A percentile compares a stretch with the other conserved stretches of the same genome.
These are phyloP conservation scores for Lerema accius DNA, from an alignment of 1,140 invertebrate species.

Conservation along the genomic window DNA sequence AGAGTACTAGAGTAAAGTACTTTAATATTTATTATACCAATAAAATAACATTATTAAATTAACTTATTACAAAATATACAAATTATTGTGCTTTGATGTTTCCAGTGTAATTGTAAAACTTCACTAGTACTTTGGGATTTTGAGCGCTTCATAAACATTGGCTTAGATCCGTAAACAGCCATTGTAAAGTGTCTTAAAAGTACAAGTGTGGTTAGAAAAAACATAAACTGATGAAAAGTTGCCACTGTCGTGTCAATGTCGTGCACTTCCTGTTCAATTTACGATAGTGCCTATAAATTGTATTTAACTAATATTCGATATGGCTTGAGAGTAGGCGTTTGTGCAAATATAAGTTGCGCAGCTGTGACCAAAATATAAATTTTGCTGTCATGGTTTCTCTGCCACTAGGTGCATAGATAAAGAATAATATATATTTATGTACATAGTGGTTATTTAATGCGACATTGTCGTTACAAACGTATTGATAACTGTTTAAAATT, in stretches of 20 bases:
- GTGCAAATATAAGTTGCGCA: conserved; percentile 31
- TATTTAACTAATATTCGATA: conserved; percentile 17
- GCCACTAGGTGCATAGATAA: conserved; percentile 53
- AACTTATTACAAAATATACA: not conserved
- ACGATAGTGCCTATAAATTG: conserved; percentile 25
- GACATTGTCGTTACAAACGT: conserved; percentile 39
- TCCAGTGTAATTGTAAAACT: not conserved
- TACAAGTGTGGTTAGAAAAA: not conserved
- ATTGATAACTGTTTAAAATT: conserved; percentile 36
- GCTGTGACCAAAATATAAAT: conserved; percentile 51
- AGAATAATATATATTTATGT: conserved; percentile 44
- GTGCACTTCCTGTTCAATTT: conserved; percentile 1
- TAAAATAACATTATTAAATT: not conserved
- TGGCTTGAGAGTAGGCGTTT: conserved; percentile 21
- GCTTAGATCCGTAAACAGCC: not conserved
- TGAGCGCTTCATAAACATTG: conserved; percentile 5
- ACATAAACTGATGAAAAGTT: not conserved
- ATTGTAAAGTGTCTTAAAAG: conserved; percentile 11
- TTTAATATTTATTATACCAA: not conserved
- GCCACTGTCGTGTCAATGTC: not conserved
- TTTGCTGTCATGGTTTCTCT: conserved; percentile 46
- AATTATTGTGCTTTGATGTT: not conserved
- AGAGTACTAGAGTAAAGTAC: not conserved
- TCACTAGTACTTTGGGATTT: not conserved
- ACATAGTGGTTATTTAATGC: conserved; percentile 46